These are phyloP conservation scores for Stenoptilia bipunctidactyla DNA, from an alignment of 2,888 invertebrate species.

Conservation along the genomic window DNA sequence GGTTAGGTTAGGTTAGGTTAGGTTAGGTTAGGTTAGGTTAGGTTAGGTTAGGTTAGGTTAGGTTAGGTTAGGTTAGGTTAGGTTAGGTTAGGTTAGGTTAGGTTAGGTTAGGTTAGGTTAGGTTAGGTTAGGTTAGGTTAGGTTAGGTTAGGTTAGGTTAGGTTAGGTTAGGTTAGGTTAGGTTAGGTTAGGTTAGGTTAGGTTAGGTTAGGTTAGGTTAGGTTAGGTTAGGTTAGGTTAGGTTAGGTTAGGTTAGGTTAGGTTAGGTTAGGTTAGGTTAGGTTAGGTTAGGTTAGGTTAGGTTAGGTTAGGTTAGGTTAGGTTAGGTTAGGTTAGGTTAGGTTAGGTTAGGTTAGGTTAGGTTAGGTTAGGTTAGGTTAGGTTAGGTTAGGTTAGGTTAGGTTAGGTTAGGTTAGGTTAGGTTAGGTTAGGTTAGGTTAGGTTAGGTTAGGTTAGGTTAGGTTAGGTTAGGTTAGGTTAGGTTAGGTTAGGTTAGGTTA, in stretches of 20 bases:
- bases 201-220: not conserved
- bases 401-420: not conserved
- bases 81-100: slow-evolving; percentile 1
- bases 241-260: not conserved
- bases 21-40: not conserved
- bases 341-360: not conserved
- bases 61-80: slow-evolving; percentile 1
- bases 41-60: not conserved
- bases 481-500: slow-evolving; percentile 1
- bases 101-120: slow-evolving; percentile 1
- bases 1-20: slow-evolving; percentile 1
- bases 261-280: slow-evolving; percentile 1
- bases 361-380: slow-evolving; percentile 1
- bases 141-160: not conserved
- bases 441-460: not conserved
- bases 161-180: not conserved
- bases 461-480: slow-evolving; percentile 1
- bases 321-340: not conserved
- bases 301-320: slow-evolving; percentile 1
- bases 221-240: slow-evolving; percentile 1
- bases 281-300: not conserved
- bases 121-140: slow-evolving; percentile 1
- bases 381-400: not conserved
- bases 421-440: not conserved
- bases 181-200: slow-evolving; percentile 1